Evolutionary conservation across 2,113 vertebrate genomes (phyloP).

Genomic region (Pitta sordida): DNA sequence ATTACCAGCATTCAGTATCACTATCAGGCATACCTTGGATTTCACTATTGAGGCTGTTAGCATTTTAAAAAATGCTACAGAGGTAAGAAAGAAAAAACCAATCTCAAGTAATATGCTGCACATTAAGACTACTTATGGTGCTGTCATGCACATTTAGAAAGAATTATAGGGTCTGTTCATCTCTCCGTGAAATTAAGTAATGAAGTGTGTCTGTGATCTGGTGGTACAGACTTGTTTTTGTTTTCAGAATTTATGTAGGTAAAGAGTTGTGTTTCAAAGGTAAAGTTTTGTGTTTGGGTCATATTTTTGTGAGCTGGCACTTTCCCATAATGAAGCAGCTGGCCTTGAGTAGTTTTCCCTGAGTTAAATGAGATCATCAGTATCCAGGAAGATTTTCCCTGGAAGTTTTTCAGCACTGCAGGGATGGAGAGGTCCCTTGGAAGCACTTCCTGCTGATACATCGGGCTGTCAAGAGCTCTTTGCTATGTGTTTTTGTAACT

Average conservation of each 20-base stretch:
- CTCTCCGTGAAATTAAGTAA: background rate
- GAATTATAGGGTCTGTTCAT: background rate
- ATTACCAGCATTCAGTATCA: background rate
- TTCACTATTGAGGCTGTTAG: background rate
- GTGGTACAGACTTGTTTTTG: background rate
- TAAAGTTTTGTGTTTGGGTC: background rate
- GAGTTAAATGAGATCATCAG: background rate
- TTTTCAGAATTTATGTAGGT: background rate
- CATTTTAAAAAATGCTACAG: background rate
- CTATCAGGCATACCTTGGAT: rapidly evolving
- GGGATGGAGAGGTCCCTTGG: conserved; percentile 49
- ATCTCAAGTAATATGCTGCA: background rate
- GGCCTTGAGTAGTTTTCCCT: background rate
- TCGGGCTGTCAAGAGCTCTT: background rate
- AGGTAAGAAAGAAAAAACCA: background rate
- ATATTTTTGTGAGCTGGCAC: background rate
- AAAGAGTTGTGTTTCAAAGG: background rate
- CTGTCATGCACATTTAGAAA: background rate
- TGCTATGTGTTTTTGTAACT: conserved; percentile 19
- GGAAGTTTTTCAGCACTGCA: conserved; percentile 53
- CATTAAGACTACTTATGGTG: background rate
- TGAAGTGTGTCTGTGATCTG: background rate
- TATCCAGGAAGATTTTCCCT: conserved; percentile 16
- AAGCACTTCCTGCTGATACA: conserved; percentile 30
- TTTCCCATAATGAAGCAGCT: background rate